These are phyloP conservation scores for Euglossa dilemma DNA, from an alignment of 1,140 invertebrate species.

Conservation along the genomic window DNA sequence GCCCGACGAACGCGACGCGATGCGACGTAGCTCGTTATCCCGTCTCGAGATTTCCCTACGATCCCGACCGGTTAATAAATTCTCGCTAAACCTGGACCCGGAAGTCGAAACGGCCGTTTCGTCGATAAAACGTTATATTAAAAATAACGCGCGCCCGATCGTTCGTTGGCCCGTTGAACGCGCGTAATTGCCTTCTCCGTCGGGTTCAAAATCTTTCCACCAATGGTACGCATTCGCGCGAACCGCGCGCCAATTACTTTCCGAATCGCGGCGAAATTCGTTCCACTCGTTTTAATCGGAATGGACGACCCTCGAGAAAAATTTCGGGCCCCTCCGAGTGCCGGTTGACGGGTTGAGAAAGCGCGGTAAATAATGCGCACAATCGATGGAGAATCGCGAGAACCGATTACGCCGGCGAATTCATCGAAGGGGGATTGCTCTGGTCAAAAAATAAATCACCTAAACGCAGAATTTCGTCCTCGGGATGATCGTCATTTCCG, in stretches of 20 bases:
- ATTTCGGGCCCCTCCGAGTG: not conserved
- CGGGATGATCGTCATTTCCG: not conserved
- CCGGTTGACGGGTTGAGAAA: conserved; percentile 1
- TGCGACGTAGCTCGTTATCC: too few relatives aligned
- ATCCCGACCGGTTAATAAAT: not conserved
- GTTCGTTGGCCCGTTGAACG: not conserved
- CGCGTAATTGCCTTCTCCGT: not conserved
- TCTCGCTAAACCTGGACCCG: not conserved
- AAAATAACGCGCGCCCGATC: not conserved
- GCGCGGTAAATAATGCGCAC: conserved; percentile 13
- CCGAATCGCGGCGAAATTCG: conserved; percentile 8
- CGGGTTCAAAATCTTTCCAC: not conserved
- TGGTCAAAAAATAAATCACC: conserved; percentile 1
- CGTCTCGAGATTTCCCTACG: not conserved
- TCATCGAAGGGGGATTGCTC: not conserved
- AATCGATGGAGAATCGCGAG: conserved; percentile 29
- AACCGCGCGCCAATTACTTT: conserved; percentile 4
- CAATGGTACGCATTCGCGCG: not conserved
- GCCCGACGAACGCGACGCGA: too few relatives aligned
- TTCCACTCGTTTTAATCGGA: conserved; percentile 29
- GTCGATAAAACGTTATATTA: not conserved
- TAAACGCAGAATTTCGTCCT: not conserved
- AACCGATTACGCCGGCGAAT: not conserved
- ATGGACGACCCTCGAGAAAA: conserved; percentile 33
- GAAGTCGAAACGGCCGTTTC: not conserved